These are phyloP conservation scores for Frankliniella fusca DNA, from an alignment of 2,888 invertebrate species.

Conservation along the genomic window DNA sequence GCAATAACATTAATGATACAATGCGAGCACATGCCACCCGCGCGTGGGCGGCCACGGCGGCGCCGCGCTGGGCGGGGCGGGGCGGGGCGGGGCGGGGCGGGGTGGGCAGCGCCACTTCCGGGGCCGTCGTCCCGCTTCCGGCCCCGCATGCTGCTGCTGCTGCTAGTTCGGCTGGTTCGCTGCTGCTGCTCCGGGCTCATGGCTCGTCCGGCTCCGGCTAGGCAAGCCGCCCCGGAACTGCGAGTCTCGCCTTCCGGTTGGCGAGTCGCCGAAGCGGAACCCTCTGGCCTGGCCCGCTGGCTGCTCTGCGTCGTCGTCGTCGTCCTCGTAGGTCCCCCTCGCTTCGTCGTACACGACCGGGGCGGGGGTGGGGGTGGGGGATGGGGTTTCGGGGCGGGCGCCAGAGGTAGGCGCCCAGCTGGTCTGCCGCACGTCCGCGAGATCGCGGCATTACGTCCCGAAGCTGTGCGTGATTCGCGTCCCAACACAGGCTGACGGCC, in stretches of 20 bases:
- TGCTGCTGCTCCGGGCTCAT: not conserved
- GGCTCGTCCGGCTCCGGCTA: not conserved
- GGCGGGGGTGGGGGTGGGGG: not conserved
- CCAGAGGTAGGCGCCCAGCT: not conserved
- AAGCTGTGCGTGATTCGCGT: conserved; percentile 19
- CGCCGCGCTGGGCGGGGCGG: not conserved
- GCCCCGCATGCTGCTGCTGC: not conserved
- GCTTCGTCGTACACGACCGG: not conserved
- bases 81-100: not conserved
- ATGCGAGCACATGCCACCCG: not conserved
- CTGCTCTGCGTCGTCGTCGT: not conserved
- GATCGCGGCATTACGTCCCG: conserved; percentile 17
- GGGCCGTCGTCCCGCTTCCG: not conserved
- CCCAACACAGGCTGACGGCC: conserved; percentile 8
- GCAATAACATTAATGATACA: not conserved
- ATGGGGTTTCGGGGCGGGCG: not conserved
- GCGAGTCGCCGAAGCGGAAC: conserved; percentile 10
- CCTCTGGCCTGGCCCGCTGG: too few relatives aligned
- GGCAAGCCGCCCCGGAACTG: not conserved
- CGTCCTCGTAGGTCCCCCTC: not conserved
- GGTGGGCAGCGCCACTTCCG: not conserved
- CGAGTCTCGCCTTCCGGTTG: conserved; percentile 9
- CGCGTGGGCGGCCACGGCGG: too few relatives aligned
- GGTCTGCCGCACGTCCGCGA: not conserved
- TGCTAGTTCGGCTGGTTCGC: not conserved